phyloP scores from a whole-genome alignment of 2,888 invertebrate genomes.

The Abrostola triplasia region DNA sequence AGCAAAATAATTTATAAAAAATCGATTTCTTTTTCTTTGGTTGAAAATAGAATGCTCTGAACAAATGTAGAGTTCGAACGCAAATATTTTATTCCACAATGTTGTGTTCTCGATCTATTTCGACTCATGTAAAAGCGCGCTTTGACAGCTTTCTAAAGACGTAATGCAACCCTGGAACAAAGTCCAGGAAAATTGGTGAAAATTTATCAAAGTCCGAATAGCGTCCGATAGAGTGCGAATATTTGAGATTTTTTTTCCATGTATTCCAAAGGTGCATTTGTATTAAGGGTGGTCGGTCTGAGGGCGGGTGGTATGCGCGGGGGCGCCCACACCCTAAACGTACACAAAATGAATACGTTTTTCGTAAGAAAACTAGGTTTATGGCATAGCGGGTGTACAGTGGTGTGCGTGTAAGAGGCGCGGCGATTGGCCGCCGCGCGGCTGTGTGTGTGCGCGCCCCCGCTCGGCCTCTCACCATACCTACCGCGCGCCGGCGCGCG shows the following conservation, averaged over 20 bases:
- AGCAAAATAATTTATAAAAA: constrained; percentile 67
- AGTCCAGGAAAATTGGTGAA: constrained; percentile 52
- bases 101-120: constrained; percentile 52
- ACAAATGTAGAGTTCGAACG: constrained; percentile 47
- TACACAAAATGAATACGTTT: constrained; percentile 77
- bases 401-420: constrained; percentile 73
- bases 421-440: constrained; percentile 77
- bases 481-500: constrained; percentile 68
- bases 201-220: constrained; percentile 62
- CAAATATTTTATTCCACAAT: constrained; percentile 14
- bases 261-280: constrained; percentile 45
- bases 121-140: constrained; percentile 58
- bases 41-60: constrained; percentile 37
- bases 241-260: constrained; percentile 75
- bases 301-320: constrained; percentile 72
- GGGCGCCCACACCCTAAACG: constrained; percentile 73
- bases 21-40: constrained; percentile 42
- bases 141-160: constrained; percentile 50
- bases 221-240: constrained; percentile 61
- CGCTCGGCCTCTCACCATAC: constrained; percentile 78
- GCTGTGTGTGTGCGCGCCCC: constrained; percentile 75
- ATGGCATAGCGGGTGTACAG: constrained; percentile 63
- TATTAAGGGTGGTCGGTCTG: constrained; percentile 34
- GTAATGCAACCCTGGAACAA: constrained; percentile 50
- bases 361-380: constrained; percentile 75